Percentiles rank a stretch among this genome's conserved stretches.
Conservation (phyloP, 2,888 invertebrate genomes). For the Ypsolopha sequella region DNA sequence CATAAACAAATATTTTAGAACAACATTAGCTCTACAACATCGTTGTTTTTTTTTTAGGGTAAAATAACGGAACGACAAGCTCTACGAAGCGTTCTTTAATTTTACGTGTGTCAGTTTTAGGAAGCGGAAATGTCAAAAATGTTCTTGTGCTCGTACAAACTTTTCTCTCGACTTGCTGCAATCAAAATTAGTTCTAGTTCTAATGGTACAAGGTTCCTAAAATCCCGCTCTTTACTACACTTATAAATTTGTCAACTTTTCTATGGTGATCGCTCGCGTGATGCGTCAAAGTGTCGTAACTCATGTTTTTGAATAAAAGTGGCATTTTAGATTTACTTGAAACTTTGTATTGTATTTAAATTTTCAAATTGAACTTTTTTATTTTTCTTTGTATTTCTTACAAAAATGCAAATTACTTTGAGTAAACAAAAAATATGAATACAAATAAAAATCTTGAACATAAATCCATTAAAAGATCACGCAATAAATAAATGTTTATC, state of each 20-base stretch:
- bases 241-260: constrained; percentile 12
- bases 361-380: neutral
- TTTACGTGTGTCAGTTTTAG: constrained; percentile 33
- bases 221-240: no score
- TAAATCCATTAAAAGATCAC: no score
- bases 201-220: no score
- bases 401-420: constrained; percentile 6
- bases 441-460: no score
- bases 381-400: constrained; percentile 10
- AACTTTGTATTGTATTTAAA: neutral
- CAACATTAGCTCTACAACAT: neutral
- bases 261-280: constrained; percentile 37
- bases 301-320: constrained; percentile 3
- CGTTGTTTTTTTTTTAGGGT: neutral
- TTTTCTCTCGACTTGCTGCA: no score
- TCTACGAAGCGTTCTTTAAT: constrained; percentile 6
- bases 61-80: neutral
- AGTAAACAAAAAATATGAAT: no score
- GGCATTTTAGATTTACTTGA: neutral
- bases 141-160: constrained; percentile 10
- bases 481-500: no score
- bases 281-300: constrained; percentile 22
- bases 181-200: no score
- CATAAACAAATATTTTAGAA: no score
- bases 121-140: constrained; percentile 51